These are phyloP conservation scores for Ferrisia virgata DNA, from an alignment of 2,888 invertebrate species.

Conservation along the genomic window DNA sequence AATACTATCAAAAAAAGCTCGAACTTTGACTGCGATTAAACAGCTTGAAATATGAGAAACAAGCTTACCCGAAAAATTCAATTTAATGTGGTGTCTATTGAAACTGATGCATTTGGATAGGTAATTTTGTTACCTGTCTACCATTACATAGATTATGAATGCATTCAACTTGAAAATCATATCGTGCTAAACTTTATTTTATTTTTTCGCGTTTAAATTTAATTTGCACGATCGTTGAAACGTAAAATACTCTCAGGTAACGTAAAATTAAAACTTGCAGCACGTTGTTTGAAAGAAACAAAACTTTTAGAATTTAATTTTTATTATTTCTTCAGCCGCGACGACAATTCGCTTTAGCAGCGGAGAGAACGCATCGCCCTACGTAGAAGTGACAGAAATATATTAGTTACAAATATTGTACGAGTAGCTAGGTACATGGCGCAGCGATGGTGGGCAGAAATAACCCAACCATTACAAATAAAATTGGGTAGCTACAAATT, in stretches of 20 bases:
- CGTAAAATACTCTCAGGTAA: background rate
- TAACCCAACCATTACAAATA: slow-evolving; percentile 26
- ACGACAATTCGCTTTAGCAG: no score
- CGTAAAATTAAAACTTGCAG: background rate
- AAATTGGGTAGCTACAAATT: slow-evolving; percentile 37
- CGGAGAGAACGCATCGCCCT: background rate
- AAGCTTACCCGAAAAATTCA: no score
- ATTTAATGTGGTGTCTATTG: no score
- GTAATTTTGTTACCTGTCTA: no score
- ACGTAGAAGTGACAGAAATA: slow-evolving; percentile 34
- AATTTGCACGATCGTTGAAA: slow-evolving; percentile 1
- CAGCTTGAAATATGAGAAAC: no score
- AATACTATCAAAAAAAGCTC: no score
- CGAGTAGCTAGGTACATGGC: background rate
- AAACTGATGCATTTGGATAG: no score
- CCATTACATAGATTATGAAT: no score
- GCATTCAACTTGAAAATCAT: background rate
- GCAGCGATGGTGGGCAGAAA: background rate
- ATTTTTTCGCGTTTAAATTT: background rate
- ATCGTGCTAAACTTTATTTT: no score
- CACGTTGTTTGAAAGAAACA: background rate
- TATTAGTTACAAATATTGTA: slow-evolving; percentile 29
- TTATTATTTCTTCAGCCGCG: background rate
- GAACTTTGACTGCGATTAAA: no score
- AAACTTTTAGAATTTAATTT: background rate